Conservation (phyloP, 1,140 invertebrate species). For the Notospermus geniculatus region DNA sequence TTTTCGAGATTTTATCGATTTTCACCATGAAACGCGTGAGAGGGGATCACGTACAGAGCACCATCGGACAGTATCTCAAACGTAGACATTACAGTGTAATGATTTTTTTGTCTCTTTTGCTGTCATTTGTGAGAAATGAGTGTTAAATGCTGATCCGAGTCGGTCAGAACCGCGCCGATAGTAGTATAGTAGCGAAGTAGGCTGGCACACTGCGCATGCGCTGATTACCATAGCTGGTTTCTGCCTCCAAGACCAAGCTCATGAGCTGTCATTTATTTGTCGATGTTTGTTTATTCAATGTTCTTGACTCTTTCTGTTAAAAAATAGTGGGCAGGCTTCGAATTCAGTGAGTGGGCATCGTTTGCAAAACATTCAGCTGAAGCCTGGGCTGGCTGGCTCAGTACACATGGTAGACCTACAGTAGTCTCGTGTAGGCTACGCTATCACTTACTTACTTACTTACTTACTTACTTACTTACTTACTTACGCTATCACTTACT, state of each 20-base stretch:
- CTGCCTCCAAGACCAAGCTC: neutral
- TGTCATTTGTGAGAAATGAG: constrained; percentile 13
- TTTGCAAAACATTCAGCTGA: too few species aligned
- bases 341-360: too few species aligned
- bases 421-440: too few species aligned
- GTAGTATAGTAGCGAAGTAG: neutral
- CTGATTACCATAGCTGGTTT: neutral
- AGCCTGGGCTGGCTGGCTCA: too few species aligned
- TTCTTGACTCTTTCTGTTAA: too few species aligned
- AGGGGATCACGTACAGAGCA: constrained; percentile 29
- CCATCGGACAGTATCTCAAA: constrained; percentile 35
- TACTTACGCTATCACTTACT: too few species aligned
- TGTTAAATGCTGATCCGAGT: constrained; percentile 2
- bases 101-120: neutral
- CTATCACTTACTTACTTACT: too few species aligned
- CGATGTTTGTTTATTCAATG: too few species aligned
- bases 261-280: neutral
- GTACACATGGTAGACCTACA: too few species aligned
- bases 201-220: neutral
- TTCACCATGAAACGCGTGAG: constrained; percentile 31
- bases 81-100: constrained; percentile 34
- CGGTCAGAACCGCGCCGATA: too few species aligned
- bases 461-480: too few species aligned
- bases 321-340: too few species aligned
- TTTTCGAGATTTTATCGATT: neutral